These are phyloP conservation scores for Mylabris sibirica DNA, from an alignment of 2,888 invertebrate genomes.

Conservation along the genomic window DNA sequence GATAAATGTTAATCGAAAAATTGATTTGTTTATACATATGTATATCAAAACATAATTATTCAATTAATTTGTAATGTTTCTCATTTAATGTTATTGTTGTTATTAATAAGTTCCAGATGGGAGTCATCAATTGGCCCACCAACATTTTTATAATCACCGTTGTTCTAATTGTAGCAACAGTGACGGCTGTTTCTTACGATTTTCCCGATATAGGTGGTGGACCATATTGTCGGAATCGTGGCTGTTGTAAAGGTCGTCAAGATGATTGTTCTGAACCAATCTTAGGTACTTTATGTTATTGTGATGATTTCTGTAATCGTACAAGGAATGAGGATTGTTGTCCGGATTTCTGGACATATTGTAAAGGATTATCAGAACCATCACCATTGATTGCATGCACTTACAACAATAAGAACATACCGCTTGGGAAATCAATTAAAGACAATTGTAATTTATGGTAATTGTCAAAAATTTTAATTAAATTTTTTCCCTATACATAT, in stretches of 20 bases:
- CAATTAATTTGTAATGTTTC: no score
- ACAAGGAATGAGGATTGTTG: constrained; percentile 84
- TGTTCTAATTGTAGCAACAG: constrained; percentile 23
- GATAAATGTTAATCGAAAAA: no score
- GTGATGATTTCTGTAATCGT: constrained; percentile 90
- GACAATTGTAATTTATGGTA: constrained; percentile 82
- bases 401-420: constrained; percentile 62
- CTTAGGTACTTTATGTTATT: constrained; percentile 88
- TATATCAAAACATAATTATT: no score
- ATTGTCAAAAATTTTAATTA: constrained; percentile 43
- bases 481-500: no score
- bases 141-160: constrained; percentile 19
- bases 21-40: no score
- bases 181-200: constrained; percentile 44
- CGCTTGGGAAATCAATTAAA: constrained; percentile 63
- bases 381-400: constrained; percentile 59
- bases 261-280: constrained; percentile 86
- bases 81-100: not conserved
- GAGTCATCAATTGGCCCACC: constrained; percentile 25
- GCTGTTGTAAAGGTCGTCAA: constrained; percentile 77
- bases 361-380: constrained; percentile 63
- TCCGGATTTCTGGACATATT: constrained; percentile 85
- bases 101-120: constrained; percentile 41
- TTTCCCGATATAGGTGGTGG: constrained; percentile 64
- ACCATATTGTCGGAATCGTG: constrained; percentile 65